These are phyloP conservation scores for Polymixis lichenea DNA, from an alignment of 2,888 invertebrate genomes.

Conservation along the genomic window DNA sequence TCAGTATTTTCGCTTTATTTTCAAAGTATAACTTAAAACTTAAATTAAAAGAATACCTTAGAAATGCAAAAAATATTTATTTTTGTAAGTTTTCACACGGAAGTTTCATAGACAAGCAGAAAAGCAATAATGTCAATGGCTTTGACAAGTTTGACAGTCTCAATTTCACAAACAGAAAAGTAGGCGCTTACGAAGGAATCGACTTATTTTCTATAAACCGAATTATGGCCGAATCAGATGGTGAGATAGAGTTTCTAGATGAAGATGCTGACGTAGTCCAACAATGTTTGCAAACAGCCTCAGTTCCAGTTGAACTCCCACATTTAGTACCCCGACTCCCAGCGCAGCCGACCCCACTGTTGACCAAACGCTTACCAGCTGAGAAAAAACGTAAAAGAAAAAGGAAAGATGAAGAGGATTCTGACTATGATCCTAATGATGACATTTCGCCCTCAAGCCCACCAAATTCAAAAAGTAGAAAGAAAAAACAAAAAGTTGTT, in stretches of 20 bases:
- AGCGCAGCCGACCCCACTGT: constrained; percentile 61
- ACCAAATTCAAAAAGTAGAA: constrained; percentile 62
- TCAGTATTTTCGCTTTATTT: too few species aligned
- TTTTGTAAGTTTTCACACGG: too few species aligned
- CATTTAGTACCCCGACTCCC: constrained; percentile 40
- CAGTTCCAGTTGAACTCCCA: constrained; percentile 18
- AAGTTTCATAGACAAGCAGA: too few species aligned
- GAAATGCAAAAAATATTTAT: too few species aligned
- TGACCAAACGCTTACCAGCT: constrained; percentile 72
- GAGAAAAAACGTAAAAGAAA: constrained; percentile 68
- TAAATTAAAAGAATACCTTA: too few species aligned
- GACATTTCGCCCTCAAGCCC: constrained; percentile 69
- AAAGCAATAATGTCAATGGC: neutral
- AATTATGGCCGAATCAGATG: constrained; percentile 78
- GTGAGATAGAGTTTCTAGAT: constrained; percentile 86
- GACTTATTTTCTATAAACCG: neutral
- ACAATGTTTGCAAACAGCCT: constrained; percentile 78
- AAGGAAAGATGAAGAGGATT: constrained; percentile 78
- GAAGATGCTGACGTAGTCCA: constrained; percentile 87
- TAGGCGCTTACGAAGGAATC: neutral
- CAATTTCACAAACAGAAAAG: neutral
- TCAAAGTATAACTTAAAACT: too few species aligned
- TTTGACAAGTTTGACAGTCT: neutral
- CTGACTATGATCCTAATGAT: constrained; percentile 82
- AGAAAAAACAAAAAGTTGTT: constrained; percentile 49